Conservation (phyloP, 2,113 vertebrate species). For the Colossoma macropomum region DNA sequence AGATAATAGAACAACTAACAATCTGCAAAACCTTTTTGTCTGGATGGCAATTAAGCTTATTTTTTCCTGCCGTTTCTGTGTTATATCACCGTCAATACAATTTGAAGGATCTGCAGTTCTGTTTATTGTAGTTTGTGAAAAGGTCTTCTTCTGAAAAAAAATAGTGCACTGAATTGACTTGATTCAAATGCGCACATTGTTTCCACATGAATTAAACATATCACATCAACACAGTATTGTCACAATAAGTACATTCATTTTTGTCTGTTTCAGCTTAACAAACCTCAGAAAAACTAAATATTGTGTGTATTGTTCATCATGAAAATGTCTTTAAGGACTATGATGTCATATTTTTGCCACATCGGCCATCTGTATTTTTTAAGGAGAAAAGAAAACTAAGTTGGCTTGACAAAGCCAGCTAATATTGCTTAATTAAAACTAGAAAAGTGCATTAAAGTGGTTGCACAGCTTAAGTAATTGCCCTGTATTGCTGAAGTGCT, state of each 20-base stretch:
- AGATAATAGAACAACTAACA: neutral
- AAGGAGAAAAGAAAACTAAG: no score
- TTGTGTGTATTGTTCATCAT: no score
- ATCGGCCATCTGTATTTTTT: no score
- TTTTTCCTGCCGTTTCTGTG: neutral
- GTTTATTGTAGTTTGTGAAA: neutral
- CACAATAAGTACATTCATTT: neutral
- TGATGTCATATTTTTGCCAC: no score
- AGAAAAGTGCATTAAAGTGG: no score
- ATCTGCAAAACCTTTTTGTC: neutral
- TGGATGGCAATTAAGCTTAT: neutral
- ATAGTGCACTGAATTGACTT: neutral
- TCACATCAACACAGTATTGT: neutral
- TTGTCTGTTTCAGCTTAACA: no score
- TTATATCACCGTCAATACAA: neutral
- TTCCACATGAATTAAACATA: neutral
- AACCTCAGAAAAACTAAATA: no score
- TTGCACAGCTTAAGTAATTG: no score
- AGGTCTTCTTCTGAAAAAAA: neutral
- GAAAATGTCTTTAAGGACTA: no score
- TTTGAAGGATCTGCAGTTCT: neutral
- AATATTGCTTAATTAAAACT: no score
- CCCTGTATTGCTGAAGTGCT: no score
- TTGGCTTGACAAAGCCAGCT: no score
- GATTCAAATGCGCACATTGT: neutral